These are phyloP conservation scores for Oophaga pumilio DNA, from an alignment of 2,113 vertebrate species.

Conservation along the genomic window DNA sequence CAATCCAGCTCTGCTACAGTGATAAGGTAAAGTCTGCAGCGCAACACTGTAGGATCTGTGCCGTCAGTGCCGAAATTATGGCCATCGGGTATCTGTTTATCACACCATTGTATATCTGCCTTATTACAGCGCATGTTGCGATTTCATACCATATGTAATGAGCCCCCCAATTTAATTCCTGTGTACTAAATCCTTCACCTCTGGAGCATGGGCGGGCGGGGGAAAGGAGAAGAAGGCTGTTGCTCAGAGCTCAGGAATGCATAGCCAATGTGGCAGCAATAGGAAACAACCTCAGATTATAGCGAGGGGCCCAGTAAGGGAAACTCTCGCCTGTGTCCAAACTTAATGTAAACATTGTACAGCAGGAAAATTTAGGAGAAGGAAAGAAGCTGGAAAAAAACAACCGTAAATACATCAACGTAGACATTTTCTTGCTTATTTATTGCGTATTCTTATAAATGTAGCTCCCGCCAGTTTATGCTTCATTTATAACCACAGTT, in stretches of 20 bases:
- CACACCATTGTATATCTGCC: neutral
- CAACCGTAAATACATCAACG: conserved; percentile 35
- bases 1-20: neutral
- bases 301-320: conserved; percentile 56
- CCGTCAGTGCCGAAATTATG: neutral
- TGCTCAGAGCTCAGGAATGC: conserved; percentile 72
- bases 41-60: neutral
- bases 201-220: conserved; percentile 46
- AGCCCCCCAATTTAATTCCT: conserved; percentile 12
- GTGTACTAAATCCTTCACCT: conserved; percentile 59
- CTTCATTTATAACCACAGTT: neutral
- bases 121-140: neutral
- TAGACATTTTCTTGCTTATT: conserved; percentile 4
- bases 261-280: conserved; percentile 62
- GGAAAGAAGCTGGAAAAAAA: conserved; percentile 29
- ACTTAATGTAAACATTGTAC: conserved; percentile 59
- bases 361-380: conserved; percentile 14
- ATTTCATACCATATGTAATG: neutral
- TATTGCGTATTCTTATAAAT: neutral
- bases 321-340: conserved; percentile 58
- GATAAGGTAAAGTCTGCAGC: neutral
- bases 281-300: conserved; percentile 62
- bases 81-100: neutral
- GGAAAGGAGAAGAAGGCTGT: conserved; percentile 66
- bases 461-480: neutral